phyloP scores from a whole-genome alignment of 2,888 invertebrate genomes.

The Pegoplata infirma region DNA sequence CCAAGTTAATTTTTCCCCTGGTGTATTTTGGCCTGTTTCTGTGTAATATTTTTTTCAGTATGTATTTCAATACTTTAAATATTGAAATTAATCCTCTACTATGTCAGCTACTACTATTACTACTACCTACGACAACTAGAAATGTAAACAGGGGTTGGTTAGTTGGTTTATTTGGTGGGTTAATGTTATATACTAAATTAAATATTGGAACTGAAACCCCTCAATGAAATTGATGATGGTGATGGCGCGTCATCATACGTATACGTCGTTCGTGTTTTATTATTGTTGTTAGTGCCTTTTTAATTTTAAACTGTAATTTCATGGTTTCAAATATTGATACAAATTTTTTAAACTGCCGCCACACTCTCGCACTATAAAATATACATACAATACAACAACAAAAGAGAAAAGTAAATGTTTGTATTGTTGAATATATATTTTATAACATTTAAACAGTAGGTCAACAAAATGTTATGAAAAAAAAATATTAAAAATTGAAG shows the following conservation, averaged over 20 bases:
- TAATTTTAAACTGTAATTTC: slow-evolving; percentile 51
- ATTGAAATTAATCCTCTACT: slow-evolving; percentile 51
- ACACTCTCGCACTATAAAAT: not conserved
- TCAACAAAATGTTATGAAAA: no score
- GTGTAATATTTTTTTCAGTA: not conserved
- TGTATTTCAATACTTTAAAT: slow-evolving; percentile 38
- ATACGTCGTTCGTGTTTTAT: slow-evolving; percentile 18
- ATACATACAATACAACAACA: not conserved
- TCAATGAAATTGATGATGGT: slow-evolving; percentile 25
- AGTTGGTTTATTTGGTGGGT: no score
- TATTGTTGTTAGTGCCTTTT: slow-evolving; percentile 27
- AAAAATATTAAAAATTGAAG: no score
- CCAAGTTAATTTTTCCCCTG: no score
- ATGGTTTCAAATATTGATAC: slow-evolving; percentile 56
- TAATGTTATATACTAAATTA: slow-evolving; percentile 16
- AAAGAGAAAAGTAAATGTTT: not conserved
- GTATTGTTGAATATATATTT: not conserved
- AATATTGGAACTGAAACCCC: slow-evolving; percentile 51
- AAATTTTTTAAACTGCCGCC: slow-evolving; percentile 14
- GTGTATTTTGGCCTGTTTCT: no score
- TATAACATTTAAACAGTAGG: no score
- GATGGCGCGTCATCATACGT: slow-evolving; percentile 12
- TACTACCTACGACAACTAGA: slow-evolving; percentile 7
- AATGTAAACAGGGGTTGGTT: not conserved
- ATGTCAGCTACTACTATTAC: not conserved